Evolutionary conservation across 2,113 vertebrate species (phyloP).

Genomic region (Condylura cristata): DNA sequence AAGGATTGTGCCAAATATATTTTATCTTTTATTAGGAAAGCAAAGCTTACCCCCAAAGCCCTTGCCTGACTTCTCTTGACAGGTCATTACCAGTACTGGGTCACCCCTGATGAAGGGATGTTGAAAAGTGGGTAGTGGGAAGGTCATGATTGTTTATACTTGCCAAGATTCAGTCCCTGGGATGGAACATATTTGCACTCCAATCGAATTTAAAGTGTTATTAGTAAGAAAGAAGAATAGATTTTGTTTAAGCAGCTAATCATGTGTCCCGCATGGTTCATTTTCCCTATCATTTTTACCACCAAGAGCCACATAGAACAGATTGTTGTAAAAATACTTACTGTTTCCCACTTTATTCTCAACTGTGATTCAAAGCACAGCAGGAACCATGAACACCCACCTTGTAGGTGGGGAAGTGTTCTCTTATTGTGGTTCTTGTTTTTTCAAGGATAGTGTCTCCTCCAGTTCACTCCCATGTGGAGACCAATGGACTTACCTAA

Average conservation of each 20-base stretch:
- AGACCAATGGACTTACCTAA: not conserved
- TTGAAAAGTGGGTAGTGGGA: not conserved
- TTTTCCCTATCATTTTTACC: not conserved
- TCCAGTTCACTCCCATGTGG: not conserved
- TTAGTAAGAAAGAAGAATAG: slow-evolving; percentile 2
- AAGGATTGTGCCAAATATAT: not conserved
- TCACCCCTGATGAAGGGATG: not conserved
- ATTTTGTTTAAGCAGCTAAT: not conserved
- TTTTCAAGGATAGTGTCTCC: not conserved
- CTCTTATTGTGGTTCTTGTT: not conserved
- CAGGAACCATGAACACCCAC: not conserved
- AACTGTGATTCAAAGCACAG: not conserved
- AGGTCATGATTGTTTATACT: not conserved
- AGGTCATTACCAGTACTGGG: not conserved
- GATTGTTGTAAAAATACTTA: not conserved
- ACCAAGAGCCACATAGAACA: not conserved
- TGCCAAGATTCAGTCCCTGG: not conserved
- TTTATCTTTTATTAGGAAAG: slow-evolving; percentile 6
- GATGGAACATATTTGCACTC: not conserved
- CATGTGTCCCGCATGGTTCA: not conserved
- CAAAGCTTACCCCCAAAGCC: not conserved
- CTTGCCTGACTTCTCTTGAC: not conserved
- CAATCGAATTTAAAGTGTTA: not conserved
- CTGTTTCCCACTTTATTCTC: not conserved
- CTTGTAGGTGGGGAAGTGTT: not conserved